phyloP scores from a whole-genome alignment of 2,888 invertebrate species.

The Tetragnatha montana region DNA sequence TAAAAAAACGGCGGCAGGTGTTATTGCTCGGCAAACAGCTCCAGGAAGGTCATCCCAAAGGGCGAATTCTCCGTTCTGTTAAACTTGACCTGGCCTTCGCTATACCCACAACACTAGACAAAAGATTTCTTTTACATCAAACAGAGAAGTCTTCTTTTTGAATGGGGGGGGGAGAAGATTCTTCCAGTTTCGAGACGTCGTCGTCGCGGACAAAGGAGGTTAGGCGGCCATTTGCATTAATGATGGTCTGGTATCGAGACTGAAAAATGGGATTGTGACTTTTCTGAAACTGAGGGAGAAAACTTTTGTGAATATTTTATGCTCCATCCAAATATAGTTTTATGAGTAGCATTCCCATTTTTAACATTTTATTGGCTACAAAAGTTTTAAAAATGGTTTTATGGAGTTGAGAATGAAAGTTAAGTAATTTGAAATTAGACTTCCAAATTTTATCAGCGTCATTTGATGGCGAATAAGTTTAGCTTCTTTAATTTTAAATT shows the following conservation, averaged over 20 bases:
- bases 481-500: too few relatives aligned
- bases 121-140: conserved; percentile 29
- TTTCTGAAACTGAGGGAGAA: background rate
- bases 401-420: too few relatives aligned
- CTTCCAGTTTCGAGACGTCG: background rate
- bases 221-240: conserved; percentile 53
- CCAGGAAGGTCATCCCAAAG: conserved; percentile 23
- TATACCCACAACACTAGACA: conserved; percentile 10
- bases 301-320: background rate
- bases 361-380: too few relatives aligned
- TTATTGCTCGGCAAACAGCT: conserved; percentile 2
- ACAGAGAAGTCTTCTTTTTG: conserved; percentile 20
- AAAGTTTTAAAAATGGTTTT: too few relatives aligned
- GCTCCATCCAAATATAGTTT: background rate
- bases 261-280: background rate
- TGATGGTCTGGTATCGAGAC: background rate
- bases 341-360: too few relatives aligned
- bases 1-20: conserved; percentile 25
- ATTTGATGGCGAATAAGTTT: too few relatives aligned
- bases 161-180: background rate
- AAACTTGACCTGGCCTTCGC: conserved; percentile 55
- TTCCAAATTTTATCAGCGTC: too few relatives aligned
- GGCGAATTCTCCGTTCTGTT: conserved; percentile 15
- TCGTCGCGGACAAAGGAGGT: conserved; percentile 38
- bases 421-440: too few relatives aligned